Base-by-base conservation (phyloP, 1,140 invertebrate genomes). In the Holcopasites calliopsidis region DNA sequence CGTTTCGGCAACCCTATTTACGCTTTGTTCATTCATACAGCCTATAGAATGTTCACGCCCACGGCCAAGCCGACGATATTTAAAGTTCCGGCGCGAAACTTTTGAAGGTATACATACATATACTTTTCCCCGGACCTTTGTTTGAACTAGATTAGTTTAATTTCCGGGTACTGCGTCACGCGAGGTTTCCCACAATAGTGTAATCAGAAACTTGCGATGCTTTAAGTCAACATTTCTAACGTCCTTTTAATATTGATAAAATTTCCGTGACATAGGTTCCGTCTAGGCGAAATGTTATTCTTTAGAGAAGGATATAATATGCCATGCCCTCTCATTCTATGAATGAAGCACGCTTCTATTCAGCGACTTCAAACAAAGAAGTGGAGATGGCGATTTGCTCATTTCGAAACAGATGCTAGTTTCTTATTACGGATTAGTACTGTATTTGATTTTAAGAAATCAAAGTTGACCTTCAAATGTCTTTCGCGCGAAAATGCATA, bases 121-220 rank as follows among this genome's bases (percentile, higher is more conserved):
- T 13, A 74, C 71, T 66, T 66, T 38, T 26, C 38, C 71, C 50
- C 40, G 62, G 16, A 57, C 49, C 71, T 74, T 74, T 74, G 71
- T 74, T 74, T 74, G 71, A 74, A 74, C 62, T 55, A 40, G 60
- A 21, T 74, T 74, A 62, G 66, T 74, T 74, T 74, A 74, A 74
- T 74, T 74, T 74, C 71, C 71, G 71, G 62, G 31, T 57, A 57
- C 31, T 31, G 2, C 61, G 62, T 66, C 71, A 74, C 61, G 71
- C 71, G 62, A 66, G 62, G 49, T 57, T 50, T 49, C 61, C 66
- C 57, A 66, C 71, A 74, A 74, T 54, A 31, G 50, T 47, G 71
- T 44, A 74, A 74, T 38, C 55, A 55, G 61, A 18, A 74, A 66
- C 71, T 66, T 57, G 50, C 40, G 23, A 66, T 47, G 50, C 50